These are phyloP conservation scores for Otocyon megalotis DNA, from an alignment of 2,113 vertebrate species.

Conservation along the genomic window DNA sequence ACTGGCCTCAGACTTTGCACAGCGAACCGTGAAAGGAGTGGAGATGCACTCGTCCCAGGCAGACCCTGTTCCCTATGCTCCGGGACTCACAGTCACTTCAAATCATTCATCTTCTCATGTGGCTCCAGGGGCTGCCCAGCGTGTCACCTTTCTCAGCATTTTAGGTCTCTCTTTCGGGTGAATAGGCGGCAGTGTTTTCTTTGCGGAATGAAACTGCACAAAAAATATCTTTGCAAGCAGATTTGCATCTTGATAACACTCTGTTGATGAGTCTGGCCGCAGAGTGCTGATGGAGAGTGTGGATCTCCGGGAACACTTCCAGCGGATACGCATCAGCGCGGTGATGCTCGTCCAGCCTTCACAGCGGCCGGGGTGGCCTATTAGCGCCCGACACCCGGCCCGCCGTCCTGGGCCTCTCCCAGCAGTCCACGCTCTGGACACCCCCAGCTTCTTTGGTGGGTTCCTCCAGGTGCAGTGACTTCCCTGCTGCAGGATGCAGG, in stretches of 20 bases:
- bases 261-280: constrained; percentile 74
- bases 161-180: constrained; percentile 56
- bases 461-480: background rate
- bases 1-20: background rate
- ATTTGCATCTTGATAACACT: constrained; percentile 79
- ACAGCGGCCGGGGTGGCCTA: constrained; percentile 56
- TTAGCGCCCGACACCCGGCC: constrained; percentile 1
- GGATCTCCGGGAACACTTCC: constrained; percentile 70
- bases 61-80: background rate
- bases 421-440: background rate
- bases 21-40: background rate
- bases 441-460: background rate
- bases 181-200: constrained; percentile 67
- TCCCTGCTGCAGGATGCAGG: background rate
- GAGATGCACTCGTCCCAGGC: background rate
- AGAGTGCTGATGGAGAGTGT: constrained; percentile 49
- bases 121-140: constrained; percentile 31
- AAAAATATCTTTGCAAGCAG: constrained; percentile 79
- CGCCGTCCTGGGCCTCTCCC: background rate
- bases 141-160: background rate
- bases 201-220: constrained; percentile 67
- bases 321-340: constrained; percentile 58
- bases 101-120: constrained; percentile 49
- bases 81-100: background rate
- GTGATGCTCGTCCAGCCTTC: constrained; percentile 57